Conservation (phyloP, 2,888 invertebrate genomes). For the Idaea dimidiata region DNA sequence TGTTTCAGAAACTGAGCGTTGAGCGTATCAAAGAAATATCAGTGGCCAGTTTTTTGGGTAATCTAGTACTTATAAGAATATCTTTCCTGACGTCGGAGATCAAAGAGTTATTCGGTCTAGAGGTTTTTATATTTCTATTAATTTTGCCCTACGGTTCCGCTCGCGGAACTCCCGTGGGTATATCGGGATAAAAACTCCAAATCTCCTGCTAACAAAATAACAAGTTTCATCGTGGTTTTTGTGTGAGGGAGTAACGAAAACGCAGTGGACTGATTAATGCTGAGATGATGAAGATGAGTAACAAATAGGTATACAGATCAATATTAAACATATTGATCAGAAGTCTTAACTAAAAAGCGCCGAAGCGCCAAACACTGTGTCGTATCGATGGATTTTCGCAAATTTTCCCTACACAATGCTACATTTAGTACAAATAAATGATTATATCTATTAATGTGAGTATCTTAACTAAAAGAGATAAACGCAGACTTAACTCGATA, state of each 20-base stretch:
- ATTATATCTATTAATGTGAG: neutral
- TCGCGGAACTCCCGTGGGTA: too few relatives aligned
- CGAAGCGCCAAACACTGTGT: too few relatives aligned
- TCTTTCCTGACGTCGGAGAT: neutral
- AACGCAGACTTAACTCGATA: conserved; percentile 1
- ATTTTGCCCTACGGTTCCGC: neutral
- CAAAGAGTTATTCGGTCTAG: neutral
- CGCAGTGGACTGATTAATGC: too few relatives aligned
- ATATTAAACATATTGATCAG: too few relatives aligned
- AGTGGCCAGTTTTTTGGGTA: conserved; percentile 18
- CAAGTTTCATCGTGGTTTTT: too few relatives aligned
- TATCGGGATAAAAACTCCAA: too few relatives aligned
- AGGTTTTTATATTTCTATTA: neutral
- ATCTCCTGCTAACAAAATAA: too few relatives aligned
- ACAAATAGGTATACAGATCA: too few relatives aligned
- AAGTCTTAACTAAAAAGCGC: too few relatives aligned
- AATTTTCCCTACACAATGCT: neutral
- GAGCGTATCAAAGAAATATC: conserved; percentile 19
- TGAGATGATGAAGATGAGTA: too few relatives aligned
- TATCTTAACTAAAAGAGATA: neutral
- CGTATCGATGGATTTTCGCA: too few relatives aligned
- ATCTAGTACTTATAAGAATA: conserved; percentile 11
- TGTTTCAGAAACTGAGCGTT: conserved; percentile 42
- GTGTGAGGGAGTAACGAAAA: too few relatives aligned
- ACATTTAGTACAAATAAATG: neutral